These are phyloP conservation scores for Pollimyrus isidori DNA, from an alignment of 2,113 vertebrate species.

Conservation along the genomic window DNA sequence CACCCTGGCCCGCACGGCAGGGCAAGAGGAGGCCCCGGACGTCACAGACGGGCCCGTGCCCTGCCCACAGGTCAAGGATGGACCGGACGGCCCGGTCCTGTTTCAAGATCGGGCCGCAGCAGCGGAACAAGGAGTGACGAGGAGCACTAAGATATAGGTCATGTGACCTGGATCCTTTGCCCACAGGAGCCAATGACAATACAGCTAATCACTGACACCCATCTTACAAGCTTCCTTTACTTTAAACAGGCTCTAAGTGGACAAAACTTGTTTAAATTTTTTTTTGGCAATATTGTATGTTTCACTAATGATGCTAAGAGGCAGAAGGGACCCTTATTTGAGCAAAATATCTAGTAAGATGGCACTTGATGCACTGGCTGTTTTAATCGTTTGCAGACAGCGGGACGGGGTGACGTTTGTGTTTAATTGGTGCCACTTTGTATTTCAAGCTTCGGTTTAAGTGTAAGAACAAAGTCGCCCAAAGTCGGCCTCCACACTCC, in stretches of 20 bases:
- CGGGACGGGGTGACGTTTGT: not conserved
- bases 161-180: not conserved
- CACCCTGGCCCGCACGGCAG: conserved; percentile 51
- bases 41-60: not conserved
- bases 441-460: not conserved
- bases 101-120: not conserved
- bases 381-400: not conserved
- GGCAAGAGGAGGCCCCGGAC: not conserved
- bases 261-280: no score
- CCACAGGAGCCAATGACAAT: not conserved
- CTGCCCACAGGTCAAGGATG: not conserved
- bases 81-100: not conserved
- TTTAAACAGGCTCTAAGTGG: not conserved
- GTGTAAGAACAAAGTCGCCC: not conserved
- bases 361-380: not conserved
- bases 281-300: not conserved
- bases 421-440: not conserved
- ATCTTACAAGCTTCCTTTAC: not conserved
- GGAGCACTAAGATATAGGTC: not conserved
- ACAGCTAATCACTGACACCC: not conserved
- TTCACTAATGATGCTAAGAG: not conserved
- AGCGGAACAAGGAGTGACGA: not conserved
- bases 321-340: not conserved
- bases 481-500: not conserved
- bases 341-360: not conserved